phyloP scores from a whole-genome alignment of 2,888 invertebrate genomes.

The Exocentrus adspersus region DNA sequence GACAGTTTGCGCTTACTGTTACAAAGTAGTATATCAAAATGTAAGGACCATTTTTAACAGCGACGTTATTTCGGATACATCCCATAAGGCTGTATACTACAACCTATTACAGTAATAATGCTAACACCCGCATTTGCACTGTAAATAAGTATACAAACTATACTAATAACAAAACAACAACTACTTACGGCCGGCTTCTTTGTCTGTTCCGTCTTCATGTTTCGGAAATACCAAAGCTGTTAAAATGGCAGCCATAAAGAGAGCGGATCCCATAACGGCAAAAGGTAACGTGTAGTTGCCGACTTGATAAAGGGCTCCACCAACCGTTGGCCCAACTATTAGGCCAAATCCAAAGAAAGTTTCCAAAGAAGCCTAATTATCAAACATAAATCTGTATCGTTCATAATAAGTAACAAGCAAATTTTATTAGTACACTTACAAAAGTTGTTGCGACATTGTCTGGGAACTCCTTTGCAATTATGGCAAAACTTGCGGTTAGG shows the following conservation, averaged over 20 bases:
- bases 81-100: too few species aligned
- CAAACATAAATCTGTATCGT: too few species aligned
- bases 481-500: constrained; percentile 86
- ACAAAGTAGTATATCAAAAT: too few species aligned
- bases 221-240: constrained; percentile 78
- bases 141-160: too few species aligned
- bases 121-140: too few species aligned
- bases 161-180: too few species aligned
- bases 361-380: constrained; percentile 77
- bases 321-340: constrained; percentile 91
- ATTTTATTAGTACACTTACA: constrained; percentile 67
- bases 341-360: constrained; percentile 89
- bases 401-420: background rate
- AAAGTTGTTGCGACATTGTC: constrained; percentile 86
- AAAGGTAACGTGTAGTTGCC: constrained; percentile 87
- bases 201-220: constrained; percentile 69
- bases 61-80: too few species aligned
- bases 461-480: constrained; percentile 89
- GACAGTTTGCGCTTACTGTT: too few species aligned
- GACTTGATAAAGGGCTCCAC: constrained; percentile 82
- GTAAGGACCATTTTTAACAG: too few species aligned
- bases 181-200: constrained; percentile 70
- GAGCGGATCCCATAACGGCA: constrained; percentile 77
- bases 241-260: constrained; percentile 80
- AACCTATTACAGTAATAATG: too few species aligned